A percentile compares a stretch with the other conserved stretches of the same genome.
These are phyloP conservation scores for Casuarius casuarius DNA, from an alignment of 2,113 vertebrate genomes.

Conservation along the genomic window DNA sequence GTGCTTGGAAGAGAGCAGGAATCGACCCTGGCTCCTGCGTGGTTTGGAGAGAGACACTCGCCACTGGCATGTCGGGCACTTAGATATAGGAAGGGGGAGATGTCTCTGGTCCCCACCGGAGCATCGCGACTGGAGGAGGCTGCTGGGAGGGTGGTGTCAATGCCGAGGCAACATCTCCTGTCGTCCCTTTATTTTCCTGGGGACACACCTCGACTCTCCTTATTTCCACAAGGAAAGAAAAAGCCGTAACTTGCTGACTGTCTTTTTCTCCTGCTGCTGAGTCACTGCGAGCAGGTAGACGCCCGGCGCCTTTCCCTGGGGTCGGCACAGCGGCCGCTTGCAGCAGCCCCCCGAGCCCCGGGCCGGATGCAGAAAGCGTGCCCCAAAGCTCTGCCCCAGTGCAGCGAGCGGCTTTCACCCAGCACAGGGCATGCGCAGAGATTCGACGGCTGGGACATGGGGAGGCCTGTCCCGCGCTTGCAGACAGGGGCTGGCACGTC, in stretches of 20 bases:
- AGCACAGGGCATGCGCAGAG: neutral
- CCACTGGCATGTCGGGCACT: too few species aligned
- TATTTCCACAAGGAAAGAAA: neutral
- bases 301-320: neutral
- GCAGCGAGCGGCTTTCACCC: neutral
- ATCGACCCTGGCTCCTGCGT: too few species aligned
- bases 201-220: neutral
- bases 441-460: neutral
- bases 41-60: too few species aligned
- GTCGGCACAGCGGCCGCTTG: neutral
- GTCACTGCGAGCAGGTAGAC: accelerated
- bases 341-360: accelerated
- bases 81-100: neutral
- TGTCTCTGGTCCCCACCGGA: neutral
- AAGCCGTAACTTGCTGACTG: neutral
- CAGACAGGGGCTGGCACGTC: neutral
- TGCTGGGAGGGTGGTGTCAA: neutral
- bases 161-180: neutral
- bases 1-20: neutral
- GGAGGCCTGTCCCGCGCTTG: neutral
- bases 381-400: neutral
- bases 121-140: neutral
- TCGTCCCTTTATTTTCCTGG: neutral
- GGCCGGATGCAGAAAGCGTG: neutral
- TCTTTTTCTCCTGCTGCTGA: neutral